A percentile compares a stretch with the other conserved stretches of the same genome.
Conservation (phyloP, 2,888 invertebrate species). For the Erebia ligea region DNA sequence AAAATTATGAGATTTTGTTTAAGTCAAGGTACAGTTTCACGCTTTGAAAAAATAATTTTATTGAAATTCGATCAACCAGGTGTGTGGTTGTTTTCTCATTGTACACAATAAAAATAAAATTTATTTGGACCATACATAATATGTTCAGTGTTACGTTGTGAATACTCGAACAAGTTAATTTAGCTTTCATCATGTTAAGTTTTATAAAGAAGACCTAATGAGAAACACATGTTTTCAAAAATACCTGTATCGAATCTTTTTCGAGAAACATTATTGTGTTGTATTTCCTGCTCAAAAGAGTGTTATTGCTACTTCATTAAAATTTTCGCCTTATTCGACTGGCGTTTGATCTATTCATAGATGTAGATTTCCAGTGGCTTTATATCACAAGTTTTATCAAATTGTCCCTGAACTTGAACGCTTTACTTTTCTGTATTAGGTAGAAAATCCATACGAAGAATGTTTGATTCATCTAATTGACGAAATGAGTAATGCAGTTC, state of each 20-base stretch:
- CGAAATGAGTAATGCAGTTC: neutral
- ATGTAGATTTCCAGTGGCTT: neutral
- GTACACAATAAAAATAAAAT: neutral
- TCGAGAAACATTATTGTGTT: neutral
- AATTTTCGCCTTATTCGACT: neutral
- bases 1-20: too few species aligned
- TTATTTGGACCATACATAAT: neutral
- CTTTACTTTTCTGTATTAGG: neutral
- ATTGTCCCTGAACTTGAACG: constrained; percentile 1
- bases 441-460: neutral
- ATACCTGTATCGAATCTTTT: neutral
- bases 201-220: neutral
- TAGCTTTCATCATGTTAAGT: neutral
- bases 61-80: neutral
- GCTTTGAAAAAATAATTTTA: neutral
- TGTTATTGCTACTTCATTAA: neutral
- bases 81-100: neutral
- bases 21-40: neutral
- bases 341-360: neutral
- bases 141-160: neutral
- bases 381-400: neutral
- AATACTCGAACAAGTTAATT: neutral
- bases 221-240: neutral
- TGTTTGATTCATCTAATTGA: neutral
- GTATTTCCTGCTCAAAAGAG: too few species aligned